Base-by-base conservation (phyloP, 1,140 invertebrate species). In the Rhynchophorus ferrugineus region DNA sequence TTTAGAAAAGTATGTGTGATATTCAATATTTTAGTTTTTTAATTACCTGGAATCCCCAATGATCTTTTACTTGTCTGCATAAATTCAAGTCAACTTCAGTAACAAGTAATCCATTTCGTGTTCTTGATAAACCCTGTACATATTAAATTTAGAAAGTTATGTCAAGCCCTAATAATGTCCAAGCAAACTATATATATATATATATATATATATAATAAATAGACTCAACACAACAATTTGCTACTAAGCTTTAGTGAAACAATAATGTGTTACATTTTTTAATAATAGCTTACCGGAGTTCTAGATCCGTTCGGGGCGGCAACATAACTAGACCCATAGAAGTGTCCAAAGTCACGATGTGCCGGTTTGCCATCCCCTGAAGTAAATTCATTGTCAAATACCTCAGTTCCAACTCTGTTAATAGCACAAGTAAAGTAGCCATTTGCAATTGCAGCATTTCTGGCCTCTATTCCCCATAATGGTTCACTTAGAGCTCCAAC, bases 361-460 rank as follows among this genome's bases (percentile, higher is more conserved):
- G 94, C 90, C 59, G 85, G 81, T 61, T 85, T 81, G 0, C 91
- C 91, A 80, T 98, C 89, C 1, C 85, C 95, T 1, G 93, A 96
- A 7, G 93, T 95, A 66, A 98, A 99, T 67, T 91, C 91, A 71
- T 93, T 88, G 0, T 85, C 85, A 67, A 91, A 95, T 1, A 69
- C 61, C 73, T 99, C 96, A 2, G 84, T 92, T 49, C 96, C 96
- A 0, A 99, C 94, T 61, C 96, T 83, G 71, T 99, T 99, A 37
- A 98, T 96, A 1, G 89, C 91, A 69, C 88, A 91, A 1, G 94
- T 89, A 63, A 87, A 96, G 64, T 93, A 96, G 64, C 81, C 88
- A 68, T 98, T 99, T 0, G 95, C 94, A 56, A 99, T 90, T 2
- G 96, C 95, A 13, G 96, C 96, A 80, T 91, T 92, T 54, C 96